phyloP scores from a whole-genome alignment of 2,797 vertebrate genomes.

The Dipus sagitta region DNA sequence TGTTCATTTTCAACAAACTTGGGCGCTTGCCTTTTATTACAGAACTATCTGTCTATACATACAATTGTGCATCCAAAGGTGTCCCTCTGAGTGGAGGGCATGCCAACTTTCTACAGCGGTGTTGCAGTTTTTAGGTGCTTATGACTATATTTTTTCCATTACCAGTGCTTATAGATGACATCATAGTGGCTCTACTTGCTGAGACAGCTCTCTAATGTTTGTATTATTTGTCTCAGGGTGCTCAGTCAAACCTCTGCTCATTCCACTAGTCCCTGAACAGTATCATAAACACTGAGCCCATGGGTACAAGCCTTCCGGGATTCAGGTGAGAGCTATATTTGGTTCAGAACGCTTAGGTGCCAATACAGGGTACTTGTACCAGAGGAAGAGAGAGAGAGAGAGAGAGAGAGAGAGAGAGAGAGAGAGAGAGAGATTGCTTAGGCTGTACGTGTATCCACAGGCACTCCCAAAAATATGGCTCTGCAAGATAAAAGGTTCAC shows the following conservation, averaged over 20 bases:
- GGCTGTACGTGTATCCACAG: neutral
- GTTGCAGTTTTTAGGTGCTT: no score
- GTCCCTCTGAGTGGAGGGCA: accelerated
- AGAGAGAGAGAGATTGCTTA: no score
- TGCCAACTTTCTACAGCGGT: neutral
- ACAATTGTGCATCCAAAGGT: accelerated
- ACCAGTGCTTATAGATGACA: neutral
- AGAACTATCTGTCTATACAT: accelerated
- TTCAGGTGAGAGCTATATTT: no score
- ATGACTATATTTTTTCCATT: neutral
- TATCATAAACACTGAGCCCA: accelerated
- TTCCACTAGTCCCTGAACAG: neutral
- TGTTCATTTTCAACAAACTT: no score
- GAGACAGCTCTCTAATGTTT: no score
- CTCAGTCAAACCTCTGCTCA: no score
- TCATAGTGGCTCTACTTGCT: no score
- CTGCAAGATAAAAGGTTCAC: neutral
- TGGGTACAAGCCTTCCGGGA: neutral
- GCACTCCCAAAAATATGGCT: accelerated
- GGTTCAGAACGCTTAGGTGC: neutral
- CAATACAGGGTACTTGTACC: no score
- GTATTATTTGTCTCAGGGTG: neutral
- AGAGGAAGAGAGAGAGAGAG: neutral
- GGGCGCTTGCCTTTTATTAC: neutral
- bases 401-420: no score